These are phyloP conservation scores for Amaurobius ferox DNA, from an alignment of 2,888 invertebrate genomes.

Conservation along the genomic window DNA sequence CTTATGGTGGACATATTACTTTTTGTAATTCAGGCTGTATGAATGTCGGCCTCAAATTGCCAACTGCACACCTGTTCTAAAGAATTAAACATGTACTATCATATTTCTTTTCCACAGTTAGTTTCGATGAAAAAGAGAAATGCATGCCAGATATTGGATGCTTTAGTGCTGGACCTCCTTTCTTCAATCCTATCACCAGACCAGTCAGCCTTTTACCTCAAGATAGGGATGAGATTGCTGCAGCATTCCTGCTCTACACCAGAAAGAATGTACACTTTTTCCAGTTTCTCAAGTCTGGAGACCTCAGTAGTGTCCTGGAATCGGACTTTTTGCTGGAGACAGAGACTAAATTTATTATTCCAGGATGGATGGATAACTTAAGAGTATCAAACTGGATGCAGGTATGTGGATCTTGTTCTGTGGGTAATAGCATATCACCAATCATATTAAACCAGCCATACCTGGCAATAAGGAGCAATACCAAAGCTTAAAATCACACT, in stretches of 20 bases:
- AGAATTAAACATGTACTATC: too few relatives aligned
- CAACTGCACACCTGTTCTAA: too few relatives aligned
- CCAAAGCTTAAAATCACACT: too few relatives aligned
- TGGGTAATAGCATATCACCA: too few relatives aligned
- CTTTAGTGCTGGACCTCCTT: slow-evolving; percentile 68
- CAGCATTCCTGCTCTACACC: slow-evolving; percentile 62
- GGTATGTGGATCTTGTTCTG: slow-evolving; percentile 1
- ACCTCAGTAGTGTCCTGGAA: slow-evolving; percentile 19
- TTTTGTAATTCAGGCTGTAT: too few relatives aligned
- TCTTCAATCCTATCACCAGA: slow-evolving; percentile 64
- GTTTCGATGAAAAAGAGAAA: slow-evolving; percentile 40
- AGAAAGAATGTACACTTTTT: slow-evolving; percentile 31
- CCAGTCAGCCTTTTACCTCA: slow-evolving; percentile 71
- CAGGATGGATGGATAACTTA: slow-evolving; percentile 65
- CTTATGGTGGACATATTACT: too few relatives aligned
- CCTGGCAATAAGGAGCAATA: too few relatives aligned
- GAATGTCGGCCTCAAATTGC: too few relatives aligned
- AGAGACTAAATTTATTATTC: slow-evolving; percentile 70
- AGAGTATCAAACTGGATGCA: slow-evolving; percentile 63
- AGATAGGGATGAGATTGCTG: slow-evolving; percentile 45
- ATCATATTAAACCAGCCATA: too few relatives aligned
- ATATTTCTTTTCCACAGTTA: slow-evolving; percentile 35
- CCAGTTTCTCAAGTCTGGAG: slow-evolving; percentile 36
- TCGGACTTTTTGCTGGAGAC: slow-evolving; percentile 48
- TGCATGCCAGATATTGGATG: slow-evolving; percentile 71